Conservation (phyloP, 2,888 invertebrate genomes). For the Tolmerus cingulatus region DNA sequence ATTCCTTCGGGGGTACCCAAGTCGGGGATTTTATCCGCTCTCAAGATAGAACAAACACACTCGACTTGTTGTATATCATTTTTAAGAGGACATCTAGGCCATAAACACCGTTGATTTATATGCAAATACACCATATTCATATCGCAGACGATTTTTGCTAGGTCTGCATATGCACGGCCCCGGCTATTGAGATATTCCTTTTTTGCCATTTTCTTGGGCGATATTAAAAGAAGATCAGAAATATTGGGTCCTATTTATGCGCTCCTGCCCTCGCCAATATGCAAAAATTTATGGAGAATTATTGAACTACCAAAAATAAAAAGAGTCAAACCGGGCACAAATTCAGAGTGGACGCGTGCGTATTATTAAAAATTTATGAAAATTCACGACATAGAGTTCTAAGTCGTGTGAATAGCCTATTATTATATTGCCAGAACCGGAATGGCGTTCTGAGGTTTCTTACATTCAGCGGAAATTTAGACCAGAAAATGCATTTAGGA, state of each 20-base stretch:
- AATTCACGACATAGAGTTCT: background rate
- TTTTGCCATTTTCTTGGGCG: conserved; percentile 3
- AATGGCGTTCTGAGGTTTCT: too few relatives aligned
- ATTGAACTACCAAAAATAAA: background rate
- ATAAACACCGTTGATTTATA: conserved; percentile 50
- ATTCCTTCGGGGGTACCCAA: conserved; percentile 27
- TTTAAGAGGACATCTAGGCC: conserved; percentile 50
- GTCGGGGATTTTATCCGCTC: conserved; percentile 21
- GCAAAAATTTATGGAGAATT: conserved; percentile 7
- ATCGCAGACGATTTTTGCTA: conserved; percentile 35
- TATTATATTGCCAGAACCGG: background rate
- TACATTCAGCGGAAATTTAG: too few relatives aligned
- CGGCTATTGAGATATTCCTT: background rate
- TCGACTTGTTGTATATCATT: conserved; percentile 48
- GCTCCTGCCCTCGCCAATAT: background rate
- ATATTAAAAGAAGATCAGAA: conserved; percentile 28
- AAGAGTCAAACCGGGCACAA: background rate
- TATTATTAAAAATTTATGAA: background rate
- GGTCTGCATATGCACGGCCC: conserved; percentile 15
- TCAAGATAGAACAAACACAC: conserved; percentile 43
- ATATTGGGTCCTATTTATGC: conserved; percentile 27
- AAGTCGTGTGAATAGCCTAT: background rate
- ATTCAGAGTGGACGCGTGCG: background rate
- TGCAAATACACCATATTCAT: conserved; percentile 42
- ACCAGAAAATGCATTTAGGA: too few relatives aligned